These are phyloP conservation scores for Tokudaia muenninki DNA, from an alignment of 2,797 vertebrate genomes.

Conservation along the genomic window DNA sequence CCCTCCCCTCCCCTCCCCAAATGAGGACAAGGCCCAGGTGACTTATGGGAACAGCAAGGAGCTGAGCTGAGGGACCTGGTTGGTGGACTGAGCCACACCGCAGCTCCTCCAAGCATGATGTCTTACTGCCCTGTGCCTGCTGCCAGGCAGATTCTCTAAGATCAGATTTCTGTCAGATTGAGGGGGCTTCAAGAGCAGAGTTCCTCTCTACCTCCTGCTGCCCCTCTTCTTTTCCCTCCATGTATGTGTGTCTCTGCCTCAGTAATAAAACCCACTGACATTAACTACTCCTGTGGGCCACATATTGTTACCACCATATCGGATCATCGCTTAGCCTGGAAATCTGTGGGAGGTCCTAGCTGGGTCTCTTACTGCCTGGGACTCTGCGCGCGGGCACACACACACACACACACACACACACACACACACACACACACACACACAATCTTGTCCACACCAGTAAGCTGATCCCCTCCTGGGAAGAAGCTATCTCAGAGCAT, in stretches of 20 bases:
- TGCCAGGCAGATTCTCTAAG: not conserved
- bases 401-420: too few species aligned
- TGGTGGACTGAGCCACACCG: accelerated
- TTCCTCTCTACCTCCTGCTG: accelerated
- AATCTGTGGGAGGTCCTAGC: not conserved
- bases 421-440: not conserved
- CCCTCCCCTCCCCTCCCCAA: not conserved
- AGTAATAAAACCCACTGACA: not conserved
- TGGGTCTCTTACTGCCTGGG: not conserved
- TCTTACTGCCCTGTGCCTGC: not conserved
- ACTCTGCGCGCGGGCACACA: not conserved
- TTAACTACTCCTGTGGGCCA: not conserved
- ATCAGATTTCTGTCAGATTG: not conserved
- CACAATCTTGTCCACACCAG: accelerated
- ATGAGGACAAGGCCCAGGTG: not conserved
- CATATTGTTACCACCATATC: not conserved
- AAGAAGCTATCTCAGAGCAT: not conserved
- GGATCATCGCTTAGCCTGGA: not conserved
- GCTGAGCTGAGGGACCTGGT: not conserved
- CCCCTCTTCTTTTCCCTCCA: too few species aligned
- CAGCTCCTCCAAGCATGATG: not conserved
- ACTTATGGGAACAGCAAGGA: accelerated
- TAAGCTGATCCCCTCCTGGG: not conserved
- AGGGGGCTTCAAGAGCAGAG: not conserved
- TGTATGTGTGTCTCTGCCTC: not conserved